Conservation (phyloP, 1,140 invertebrate genomes). For the Holotrichia oblita region DNA sequence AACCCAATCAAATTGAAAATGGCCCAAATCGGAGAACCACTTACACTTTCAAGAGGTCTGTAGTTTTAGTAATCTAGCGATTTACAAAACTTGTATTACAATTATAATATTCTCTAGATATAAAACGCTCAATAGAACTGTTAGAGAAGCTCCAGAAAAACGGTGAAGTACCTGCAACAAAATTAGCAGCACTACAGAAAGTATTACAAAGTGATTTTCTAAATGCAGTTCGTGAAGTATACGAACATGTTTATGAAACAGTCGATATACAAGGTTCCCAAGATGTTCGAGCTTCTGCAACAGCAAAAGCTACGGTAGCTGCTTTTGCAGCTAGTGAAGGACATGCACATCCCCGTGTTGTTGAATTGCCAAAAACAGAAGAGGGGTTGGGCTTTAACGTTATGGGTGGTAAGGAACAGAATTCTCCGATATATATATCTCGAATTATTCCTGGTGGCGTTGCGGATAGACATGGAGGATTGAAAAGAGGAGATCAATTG, state of each 20-base stretch:
- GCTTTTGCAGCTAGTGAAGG: constrained; percentile 99
- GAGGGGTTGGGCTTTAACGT: constrained; percentile 99
- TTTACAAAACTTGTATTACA: background rate
- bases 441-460: constrained; percentile 98
- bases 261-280: constrained; percentile 96
- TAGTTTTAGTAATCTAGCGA: constrained; percentile 13
- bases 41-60: constrained; percentile 59
- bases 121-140: constrained; percentile 93
- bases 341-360: constrained; percentile 97
- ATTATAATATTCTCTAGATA: constrained; percentile 71
- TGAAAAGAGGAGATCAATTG: constrained; percentile 98
- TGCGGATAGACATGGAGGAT: constrained; percentile 96
- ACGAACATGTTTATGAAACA: constrained; percentile 99
- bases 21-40: constrained; percentile 60
- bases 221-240: constrained; percentile 96
- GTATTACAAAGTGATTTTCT: constrained; percentile 96
- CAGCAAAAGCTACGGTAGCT: constrained; percentile 83
- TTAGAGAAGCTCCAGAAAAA: constrained; percentile 94
- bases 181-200: constrained; percentile 95
- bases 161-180: constrained; percentile 94
- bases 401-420: constrained; percentile 99
- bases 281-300: constrained; percentile 75
- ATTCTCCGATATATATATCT: constrained; percentile 99
- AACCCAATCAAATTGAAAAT: constrained; percentile 52
- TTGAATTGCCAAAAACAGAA: constrained; percentile 98